Percentiles rank a stretch among this genome's conserved stretches.
Conservation (phyloP, 2,797 vertebrate species). For the Micromesistius poutassou region DNA sequence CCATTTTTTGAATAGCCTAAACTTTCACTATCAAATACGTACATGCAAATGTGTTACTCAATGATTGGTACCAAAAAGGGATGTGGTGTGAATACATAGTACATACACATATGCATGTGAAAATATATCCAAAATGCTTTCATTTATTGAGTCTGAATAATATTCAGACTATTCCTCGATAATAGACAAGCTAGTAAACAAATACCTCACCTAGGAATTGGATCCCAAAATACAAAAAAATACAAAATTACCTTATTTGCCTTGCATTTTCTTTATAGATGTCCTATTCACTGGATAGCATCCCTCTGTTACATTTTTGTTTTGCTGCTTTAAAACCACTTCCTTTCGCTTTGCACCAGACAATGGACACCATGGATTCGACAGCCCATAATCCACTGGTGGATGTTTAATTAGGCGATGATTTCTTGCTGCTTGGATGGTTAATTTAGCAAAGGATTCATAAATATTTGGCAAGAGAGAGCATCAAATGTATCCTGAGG, state of each 20-base stretch:
- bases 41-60: neutral
- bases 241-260: no score
- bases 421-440: neutral
- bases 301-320: neutral
- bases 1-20: neutral
- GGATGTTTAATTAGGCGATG: neutral
- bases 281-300: neutral
- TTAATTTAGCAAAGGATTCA: constrained; percentile 4
- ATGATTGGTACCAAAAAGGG: neutral
- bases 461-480: neutral
- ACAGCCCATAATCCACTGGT: neutral
- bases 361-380: neutral
- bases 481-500: neutral
- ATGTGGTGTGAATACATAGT: neutral
- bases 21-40: neutral
- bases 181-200: no score
- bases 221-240: no score
- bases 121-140: neutral
- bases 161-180: no score
- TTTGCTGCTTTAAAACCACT: neutral
- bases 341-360: no score
- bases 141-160: neutral
- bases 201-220: no score
- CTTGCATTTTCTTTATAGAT: no score
- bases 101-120: neutral